Evolutionary conservation across 1,140 invertebrate genomes (phyloP).

Genomic region (Manduca sexta): DNA sequence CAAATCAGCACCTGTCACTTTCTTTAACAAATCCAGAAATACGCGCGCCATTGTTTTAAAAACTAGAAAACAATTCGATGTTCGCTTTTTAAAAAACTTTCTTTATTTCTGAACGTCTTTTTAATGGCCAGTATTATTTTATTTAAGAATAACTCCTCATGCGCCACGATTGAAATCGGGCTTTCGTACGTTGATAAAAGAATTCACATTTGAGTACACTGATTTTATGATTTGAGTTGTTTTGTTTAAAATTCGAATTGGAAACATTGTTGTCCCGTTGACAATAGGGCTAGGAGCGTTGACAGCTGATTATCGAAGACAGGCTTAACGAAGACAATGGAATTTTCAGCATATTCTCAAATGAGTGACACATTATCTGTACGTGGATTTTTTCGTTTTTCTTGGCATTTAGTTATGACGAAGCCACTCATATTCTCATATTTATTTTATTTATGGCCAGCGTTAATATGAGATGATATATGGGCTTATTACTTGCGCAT

Average conservation of each 20-base stretch:
- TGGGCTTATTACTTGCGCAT: conserved; percentile 35
- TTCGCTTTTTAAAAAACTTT: conserved; percentile 32
- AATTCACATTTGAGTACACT: conserved; percentile 14
- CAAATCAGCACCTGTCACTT: conserved; percentile 55
- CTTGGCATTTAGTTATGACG: conserved; percentile 21
- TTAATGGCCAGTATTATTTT: conserved; percentile 19
- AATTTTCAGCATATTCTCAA: conserved; percentile 28
- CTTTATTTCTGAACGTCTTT: conserved; percentile 30
- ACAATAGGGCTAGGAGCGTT: conserved; percentile 41
- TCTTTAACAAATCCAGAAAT: conserved; percentile 36
- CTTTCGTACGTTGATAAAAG: conserved; percentile 14
- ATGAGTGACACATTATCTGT: conserved; percentile 43
- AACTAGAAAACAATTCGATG: conserved; percentile 42
- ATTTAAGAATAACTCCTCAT: conserved; percentile 15
- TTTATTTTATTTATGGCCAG: conserved; percentile 32
- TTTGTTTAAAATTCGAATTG: conserved; percentile 12
- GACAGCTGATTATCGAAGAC: conserved; percentile 38
- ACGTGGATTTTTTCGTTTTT: conserved; percentile 15
- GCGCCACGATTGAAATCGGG: neutral
- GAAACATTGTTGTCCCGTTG: conserved; percentile 33
- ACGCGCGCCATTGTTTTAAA: conserved; percentile 43
- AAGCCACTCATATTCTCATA: conserved; percentile 9
- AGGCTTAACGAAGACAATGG: conserved; percentile 29
- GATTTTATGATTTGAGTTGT: neutral
- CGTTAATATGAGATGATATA: conserved; percentile 39